These are phyloP conservation scores for Sitophilus oryzae DNA, from an alignment of 1,140 invertebrate genomes.

Conservation along the genomic window DNA sequence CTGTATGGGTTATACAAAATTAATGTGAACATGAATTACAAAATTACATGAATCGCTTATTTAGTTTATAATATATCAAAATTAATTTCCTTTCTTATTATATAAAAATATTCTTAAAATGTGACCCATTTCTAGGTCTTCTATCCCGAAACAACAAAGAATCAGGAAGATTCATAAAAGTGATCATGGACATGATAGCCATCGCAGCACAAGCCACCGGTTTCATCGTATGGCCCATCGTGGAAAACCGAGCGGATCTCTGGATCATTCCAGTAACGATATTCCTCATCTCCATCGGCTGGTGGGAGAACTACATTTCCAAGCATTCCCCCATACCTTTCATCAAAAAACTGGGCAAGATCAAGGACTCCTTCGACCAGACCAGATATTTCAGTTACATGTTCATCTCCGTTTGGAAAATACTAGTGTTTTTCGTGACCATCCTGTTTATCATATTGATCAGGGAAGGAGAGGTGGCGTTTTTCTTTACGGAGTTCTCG, in stretches of 20 bases:
- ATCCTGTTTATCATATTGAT: slow-evolving; percentile 67
- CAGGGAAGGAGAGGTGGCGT: slow-evolving; percentile 68
- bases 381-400: slow-evolving; percentile 85
- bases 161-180: slow-evolving; percentile 70
- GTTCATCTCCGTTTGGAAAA: slow-evolving; percentile 86
- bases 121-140: slow-evolving; percentile 55
- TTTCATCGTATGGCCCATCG: slow-evolving; percentile 82
- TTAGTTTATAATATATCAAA: too few relatives aligned
- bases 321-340: slow-evolving; percentile 72
- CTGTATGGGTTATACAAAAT: too few relatives aligned
- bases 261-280: slow-evolving; percentile 82
- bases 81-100: too few relatives aligned
- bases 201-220: slow-evolving; percentile 81
- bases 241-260: slow-evolving; percentile 59
- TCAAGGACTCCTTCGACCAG: slow-evolving; percentile 73
- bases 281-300: slow-evolving; percentile 81
- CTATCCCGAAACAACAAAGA: slow-evolving; percentile 75
- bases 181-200: slow-evolving; percentile 75
- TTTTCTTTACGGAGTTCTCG: slow-evolving; percentile 71
- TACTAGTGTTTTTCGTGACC: slow-evolving; percentile 69
- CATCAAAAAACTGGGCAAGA: slow-evolving; percentile 69
- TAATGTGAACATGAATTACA: too few relatives aligned
- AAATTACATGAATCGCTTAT: too few relatives aligned
- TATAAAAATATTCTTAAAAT: too few relatives aligned
- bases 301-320: slow-evolving; percentile 97